Base-by-base conservation (phyloP, 2,888 invertebrate genomes). In the Crioceris asparagi region DNA sequence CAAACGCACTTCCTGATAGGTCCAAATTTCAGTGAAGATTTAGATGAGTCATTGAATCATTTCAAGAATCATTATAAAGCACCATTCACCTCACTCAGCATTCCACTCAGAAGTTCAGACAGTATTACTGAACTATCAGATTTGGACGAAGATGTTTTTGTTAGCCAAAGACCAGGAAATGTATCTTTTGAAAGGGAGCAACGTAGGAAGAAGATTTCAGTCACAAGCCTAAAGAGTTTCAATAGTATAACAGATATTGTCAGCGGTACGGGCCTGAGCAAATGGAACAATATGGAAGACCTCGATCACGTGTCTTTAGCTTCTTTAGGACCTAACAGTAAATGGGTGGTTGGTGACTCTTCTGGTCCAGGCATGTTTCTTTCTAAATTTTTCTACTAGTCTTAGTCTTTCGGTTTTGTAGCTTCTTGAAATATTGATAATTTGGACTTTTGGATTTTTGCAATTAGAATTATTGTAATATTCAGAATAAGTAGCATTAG, bases 331-430 rank as follows among this genome's bases (percentile, higher is more conserved):
- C 45, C 45, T 40, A 46, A 43, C 32, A 49, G 46, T 46, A 51
- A 50, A 49, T 59, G 60, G 62, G 54, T 59, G 45, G 41, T 57
- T 52, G 63, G 61, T 49, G 61, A 61, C 40, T 30, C 45, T 47
- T 58, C 56, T 45, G 60, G 61, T 46, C 46, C 61, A 64, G 64
- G 64, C 64, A 64, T 58, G 64, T 64, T 51, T 44, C 41, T 43
- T 47, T 44, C n/a, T n/a, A n/a, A n/a, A n/a, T n/a, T n/a, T n/a
- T n/a, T n/a, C n/a, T n/a, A n/a, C n/a, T n/a, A n/a, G n/a, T n/a
- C n/a, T n/a, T n/a, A n/a, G n/a, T n/a, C n/a, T n/a, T n/a, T n/a
- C n/a, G n/a, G n/a, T n/a, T n/a, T n/a, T n/a, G n/a, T n/a, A n/a
- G n/a, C n/a, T n/a, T n/a, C n/a, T n/a, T n/a, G n/a, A n/a, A n/a